Base-by-base conservation (phyloP, 2,888 invertebrate genomes). In the Agriopis leucophaearia region DNA sequence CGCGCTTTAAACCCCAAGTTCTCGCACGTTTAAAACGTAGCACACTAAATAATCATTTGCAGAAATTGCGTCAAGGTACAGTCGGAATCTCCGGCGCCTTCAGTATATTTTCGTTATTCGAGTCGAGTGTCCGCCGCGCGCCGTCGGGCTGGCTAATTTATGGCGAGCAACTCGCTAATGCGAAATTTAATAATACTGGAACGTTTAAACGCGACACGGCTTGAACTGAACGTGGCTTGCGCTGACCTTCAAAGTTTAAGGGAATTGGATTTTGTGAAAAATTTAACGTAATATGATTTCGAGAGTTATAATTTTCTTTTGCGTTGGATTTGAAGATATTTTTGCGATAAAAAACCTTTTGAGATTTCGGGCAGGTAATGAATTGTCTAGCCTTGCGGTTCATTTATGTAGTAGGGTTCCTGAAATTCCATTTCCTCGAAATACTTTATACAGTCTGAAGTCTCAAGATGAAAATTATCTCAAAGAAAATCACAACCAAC, bases 141-240 rank as follows among this genome's bases (percentile, higher is more conserved):
- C 69, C 72, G 73, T 76, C 73, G 73, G 74, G 51, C 38, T 56
- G 51, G 51, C 81, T 83, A 85, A 88, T 88, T 88, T 88, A 89
- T 88, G 81, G 81, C 84, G 76, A 75, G 81, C 84, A 77, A 75
- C 81, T 80, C 78, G 80, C 82, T 81, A 83, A 81, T 83, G 81
- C 79, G 83, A 84, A 88, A 88, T 88, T 88, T 88, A 87, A 88
- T 88, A 86, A 86, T 82, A 80, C 77, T 77, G 68, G 60, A 60
- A 40, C 68, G 68, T 73, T 74, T 71, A 77, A 79, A 77, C 75
- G 73, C 68, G 67, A 69, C 71, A 72, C 70, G 48, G 58, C 72
- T 73, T 27, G 27, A 27, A 27, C 27, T 68, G 71, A 77, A 75
- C 76, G 74, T 71, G 72, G 67, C 70, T 76, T 60, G 52, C 56